These are phyloP conservation scores for Drosophila atripex DNA, from an alignment of 2,888 invertebrate genomes.

Conservation along the genomic window DNA sequence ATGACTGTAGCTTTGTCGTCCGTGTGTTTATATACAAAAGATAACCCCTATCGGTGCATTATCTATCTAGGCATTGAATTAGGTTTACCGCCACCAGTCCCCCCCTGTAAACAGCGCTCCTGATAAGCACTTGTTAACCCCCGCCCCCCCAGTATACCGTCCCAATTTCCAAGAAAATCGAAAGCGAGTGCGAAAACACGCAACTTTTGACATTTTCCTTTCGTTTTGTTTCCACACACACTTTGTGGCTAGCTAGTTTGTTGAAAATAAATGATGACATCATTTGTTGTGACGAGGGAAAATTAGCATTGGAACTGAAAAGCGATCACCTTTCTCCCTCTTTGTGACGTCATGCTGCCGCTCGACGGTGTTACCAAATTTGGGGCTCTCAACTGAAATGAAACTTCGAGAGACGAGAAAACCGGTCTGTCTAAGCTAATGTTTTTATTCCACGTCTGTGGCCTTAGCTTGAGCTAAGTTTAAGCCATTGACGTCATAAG, in stretches of 20 bases:
- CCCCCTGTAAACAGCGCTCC: constrained; percentile 32
- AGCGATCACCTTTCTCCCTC: constrained; percentile 28
- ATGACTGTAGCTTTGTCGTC: constrained; percentile 23
- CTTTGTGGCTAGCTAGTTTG: constrained; percentile 6
- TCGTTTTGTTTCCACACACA: constrained; percentile 13
- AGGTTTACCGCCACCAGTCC: neutral
- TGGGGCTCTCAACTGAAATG: constrained; percentile 52
- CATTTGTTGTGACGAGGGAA: constrained; percentile 41
- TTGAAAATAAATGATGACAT: constrained; percentile 64
- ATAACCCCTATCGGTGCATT: constrained; percentile 25
- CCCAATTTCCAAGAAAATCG: constrained; percentile 50
- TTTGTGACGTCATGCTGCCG: constrained; percentile 60
- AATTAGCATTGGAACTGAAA: constrained; percentile 37
- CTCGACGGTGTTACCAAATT: constrained; percentile 58
- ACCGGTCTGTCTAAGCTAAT: constrained; percentile 58
- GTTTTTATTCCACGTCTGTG: neutral
- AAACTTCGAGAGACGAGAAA: constrained; percentile 35
- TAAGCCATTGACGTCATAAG: constrained; percentile 50
- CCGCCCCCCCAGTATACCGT: constrained; percentile 4
- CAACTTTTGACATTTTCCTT: constrained; percentile 69
- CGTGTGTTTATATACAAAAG: constrained; percentile 4
- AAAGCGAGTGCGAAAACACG: constrained; percentile 65
- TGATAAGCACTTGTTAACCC: constrained; percentile 11
- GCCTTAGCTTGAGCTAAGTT: constrained; percentile 38
- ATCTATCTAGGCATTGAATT: constrained; percentile 14